A percentile compares a stretch with the other conserved stretches of the same genome.
Evolutionary conservation across 1,140 invertebrate species (phyloP).

Genomic region (Zaprionus camerounensis): DNA sequence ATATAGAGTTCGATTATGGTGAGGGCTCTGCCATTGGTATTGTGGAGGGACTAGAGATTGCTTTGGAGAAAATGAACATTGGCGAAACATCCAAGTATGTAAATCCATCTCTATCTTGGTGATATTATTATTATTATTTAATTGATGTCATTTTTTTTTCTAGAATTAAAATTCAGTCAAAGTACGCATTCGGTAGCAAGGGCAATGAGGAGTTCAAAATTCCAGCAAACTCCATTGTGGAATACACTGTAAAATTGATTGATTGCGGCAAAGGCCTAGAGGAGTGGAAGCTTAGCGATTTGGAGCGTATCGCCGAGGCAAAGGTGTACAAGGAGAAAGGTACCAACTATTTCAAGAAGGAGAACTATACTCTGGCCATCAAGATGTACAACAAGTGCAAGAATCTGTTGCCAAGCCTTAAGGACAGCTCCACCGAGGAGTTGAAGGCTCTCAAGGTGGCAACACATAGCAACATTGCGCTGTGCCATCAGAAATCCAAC

Average conservation of each 20-base stretch:
- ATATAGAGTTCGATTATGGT: conserved; percentile 93
- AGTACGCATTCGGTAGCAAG: conserved; percentile 92
- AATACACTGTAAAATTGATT: conserved; percentile 92
- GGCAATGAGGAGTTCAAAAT: conserved; percentile 91
- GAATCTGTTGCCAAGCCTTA: conserved; percentile 83
- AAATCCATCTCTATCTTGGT: neutral
- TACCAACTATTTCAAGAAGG: conserved; percentile 94
- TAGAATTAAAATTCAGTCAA: conserved; percentile 88
- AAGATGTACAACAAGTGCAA: conserved; percentile 94
- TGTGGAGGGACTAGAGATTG: conserved; percentile 93
- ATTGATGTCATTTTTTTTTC: neutral
- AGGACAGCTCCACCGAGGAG: conserved; percentile 75
- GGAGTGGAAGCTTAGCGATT: conserved; percentile 91
- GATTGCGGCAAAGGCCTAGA: conserved; percentile 93
- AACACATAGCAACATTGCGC: conserved; percentile 92
- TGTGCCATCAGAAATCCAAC: conserved; percentile 94
- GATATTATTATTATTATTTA: neutral
- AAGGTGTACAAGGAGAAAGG: conserved; percentile 95
- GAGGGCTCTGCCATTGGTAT: conserved; percentile 92
- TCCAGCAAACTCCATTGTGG: conserved; percentile 91
- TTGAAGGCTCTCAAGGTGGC: conserved; percentile 87
- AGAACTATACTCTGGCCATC: conserved; percentile 91
- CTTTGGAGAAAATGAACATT: conserved; percentile 92
- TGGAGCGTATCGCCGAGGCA: conserved; percentile 92
- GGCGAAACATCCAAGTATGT: conserved; percentile 89